Conservation (phyloP, 2,888 invertebrate genomes). For the Platycheirus albimanus region DNA sequence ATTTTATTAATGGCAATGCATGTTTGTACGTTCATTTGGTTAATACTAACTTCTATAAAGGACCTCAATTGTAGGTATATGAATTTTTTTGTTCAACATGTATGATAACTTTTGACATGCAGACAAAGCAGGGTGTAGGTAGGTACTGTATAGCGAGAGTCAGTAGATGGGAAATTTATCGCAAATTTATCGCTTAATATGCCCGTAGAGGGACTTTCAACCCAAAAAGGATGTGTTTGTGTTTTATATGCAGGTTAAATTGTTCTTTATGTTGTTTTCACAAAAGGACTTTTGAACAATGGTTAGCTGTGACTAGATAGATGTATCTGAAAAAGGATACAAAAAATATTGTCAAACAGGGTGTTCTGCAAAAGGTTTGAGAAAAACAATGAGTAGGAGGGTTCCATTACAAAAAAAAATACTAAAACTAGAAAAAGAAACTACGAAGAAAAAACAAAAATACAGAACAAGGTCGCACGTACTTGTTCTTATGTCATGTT, state of each 20-base stretch:
- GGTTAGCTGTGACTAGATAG: too few species aligned
- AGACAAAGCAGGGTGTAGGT: too few species aligned
- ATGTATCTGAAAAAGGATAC: too few species aligned
- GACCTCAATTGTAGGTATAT: not conserved
- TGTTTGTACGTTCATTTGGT: conserved; percentile 1
- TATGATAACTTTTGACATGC: conserved; percentile 17
- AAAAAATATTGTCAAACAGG: too few species aligned
- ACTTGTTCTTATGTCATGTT: too few species aligned
- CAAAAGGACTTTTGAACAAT: not conserved
- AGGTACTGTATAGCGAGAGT: too few species aligned
- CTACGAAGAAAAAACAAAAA: too few species aligned
- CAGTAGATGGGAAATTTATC: conserved; percentile 9
- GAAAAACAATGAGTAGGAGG: too few species aligned
- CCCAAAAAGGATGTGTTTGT: conserved; percentile 5
- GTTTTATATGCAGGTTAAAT: not conserved
- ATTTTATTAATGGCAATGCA: conserved; percentile 19
- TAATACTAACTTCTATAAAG: conserved; percentile 2
- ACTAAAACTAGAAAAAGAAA: too few species aligned
- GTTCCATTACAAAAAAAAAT: too few species aligned
- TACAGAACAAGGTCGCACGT: too few species aligned
- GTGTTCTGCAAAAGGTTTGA: too few species aligned
- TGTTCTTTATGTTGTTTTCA: not conserved
- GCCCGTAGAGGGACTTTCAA: not conserved
- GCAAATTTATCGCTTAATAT: conserved; percentile 12
- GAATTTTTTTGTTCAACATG: not conserved